phyloP scores from a whole-genome alignment of 2,888 invertebrate genomes.

The Habroteleia sp. region DNA sequence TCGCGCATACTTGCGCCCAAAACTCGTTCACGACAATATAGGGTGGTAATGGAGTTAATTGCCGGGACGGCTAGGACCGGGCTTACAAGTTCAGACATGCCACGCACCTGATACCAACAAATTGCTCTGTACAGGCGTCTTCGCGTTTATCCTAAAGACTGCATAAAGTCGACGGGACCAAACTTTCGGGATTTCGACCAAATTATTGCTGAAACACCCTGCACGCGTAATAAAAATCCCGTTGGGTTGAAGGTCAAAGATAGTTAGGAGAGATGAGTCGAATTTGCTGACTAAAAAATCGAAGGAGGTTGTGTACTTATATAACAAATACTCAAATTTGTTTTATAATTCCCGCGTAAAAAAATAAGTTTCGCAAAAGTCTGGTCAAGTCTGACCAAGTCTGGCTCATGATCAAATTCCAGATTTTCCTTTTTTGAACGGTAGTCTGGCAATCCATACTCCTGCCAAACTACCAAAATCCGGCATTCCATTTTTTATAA shows the following conservation, averaged over 20 bases:
- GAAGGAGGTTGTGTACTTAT: no score
- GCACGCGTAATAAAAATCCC: conserved; percentile 1
- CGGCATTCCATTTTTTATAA: no score
- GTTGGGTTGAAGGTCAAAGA: not conserved
- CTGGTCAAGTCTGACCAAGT: no score
- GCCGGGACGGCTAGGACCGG: conserved; percentile 74
- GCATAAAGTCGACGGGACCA: conserved; percentile 23
- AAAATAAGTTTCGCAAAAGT: no score
- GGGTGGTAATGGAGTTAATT: conserved; percentile 81
- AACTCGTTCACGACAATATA: conserved; percentile 76
- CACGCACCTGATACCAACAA: conserved; percentile 80
- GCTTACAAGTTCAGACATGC: conserved; percentile 80
- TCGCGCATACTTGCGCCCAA: conserved; percentile 71
- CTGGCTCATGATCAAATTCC: no score
- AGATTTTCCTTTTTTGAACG: no score
- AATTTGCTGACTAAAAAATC: no score
- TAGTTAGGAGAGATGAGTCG: no score
- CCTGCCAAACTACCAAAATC: no score
- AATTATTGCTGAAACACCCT: conserved; percentile 26
- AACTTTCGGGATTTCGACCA: conserved; percentile 38
- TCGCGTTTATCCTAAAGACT: conserved; percentile 69
- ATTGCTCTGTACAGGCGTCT: conserved; percentile 72
- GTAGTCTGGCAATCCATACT: no score
- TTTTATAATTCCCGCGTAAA: no score
- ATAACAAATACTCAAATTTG: no score